Percentiles rank a stretch among this genome's conserved stretches.
These are phyloP conservation scores for Latrodectus geometricus DNA, from an alignment of 1,140 invertebrate species.

Conservation along the genomic window DNA sequence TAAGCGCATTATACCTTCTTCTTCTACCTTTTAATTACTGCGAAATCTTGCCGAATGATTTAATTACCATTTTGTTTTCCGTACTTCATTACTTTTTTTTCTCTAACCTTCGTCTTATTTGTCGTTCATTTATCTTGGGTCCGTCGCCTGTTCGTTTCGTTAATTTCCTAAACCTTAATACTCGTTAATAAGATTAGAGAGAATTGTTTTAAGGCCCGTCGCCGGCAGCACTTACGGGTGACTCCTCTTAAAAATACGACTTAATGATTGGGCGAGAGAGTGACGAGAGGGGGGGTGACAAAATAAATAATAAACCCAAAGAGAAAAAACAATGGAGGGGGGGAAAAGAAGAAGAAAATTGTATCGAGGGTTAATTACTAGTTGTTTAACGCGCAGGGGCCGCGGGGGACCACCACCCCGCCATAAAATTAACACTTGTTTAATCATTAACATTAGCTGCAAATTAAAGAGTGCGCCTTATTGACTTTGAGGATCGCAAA, in stretches of 20 bases:
- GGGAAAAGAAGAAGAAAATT: conserved; percentile 38
- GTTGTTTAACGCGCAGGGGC: conserved; percentile 52
- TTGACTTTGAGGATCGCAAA: conserved; percentile 48
- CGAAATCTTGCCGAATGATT: conserved; percentile 60
- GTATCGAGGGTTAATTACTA: conserved; percentile 61
- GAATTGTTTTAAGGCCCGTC: conserved; percentile 57
- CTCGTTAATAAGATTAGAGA: conserved; percentile 55
- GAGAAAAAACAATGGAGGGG: conserved; percentile 5
- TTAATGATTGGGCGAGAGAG: conserved; percentile 50
- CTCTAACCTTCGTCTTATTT: background rate
- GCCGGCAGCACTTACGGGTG: conserved; percentile 39
- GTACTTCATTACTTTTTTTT: background rate
- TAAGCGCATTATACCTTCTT: conserved; percentile 52
- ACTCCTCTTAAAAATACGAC: conserved; percentile 49
- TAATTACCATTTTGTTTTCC: conserved; percentile 57
- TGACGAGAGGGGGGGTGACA: background rate
- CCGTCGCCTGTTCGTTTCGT: conserved; percentile 1
- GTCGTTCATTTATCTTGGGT: conserved; percentile 31
- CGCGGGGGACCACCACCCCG: conserved; percentile 37
- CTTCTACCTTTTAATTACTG: conserved; percentile 55
- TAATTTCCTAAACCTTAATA: conserved; percentile 61
- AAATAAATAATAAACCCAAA: conserved; percentile 27
- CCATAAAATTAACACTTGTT: conserved; percentile 62
- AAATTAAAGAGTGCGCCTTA: conserved; percentile 60
- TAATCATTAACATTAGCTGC: conserved; percentile 61